Base-by-base conservation (phyloP, 1,140 invertebrate species). In the Trichoplusia ni region DNA sequence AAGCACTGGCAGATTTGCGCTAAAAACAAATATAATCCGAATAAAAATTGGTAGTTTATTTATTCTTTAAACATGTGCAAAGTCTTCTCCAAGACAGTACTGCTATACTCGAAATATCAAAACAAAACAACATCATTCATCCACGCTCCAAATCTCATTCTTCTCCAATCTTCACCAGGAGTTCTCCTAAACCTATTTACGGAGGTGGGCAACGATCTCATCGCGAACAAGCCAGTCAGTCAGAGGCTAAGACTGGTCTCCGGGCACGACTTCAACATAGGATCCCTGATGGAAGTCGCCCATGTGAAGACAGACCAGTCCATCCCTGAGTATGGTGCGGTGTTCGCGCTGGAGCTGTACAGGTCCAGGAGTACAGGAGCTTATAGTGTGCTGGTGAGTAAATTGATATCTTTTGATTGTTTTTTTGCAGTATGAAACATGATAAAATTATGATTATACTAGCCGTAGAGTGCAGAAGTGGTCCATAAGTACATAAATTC, bases 251-350 rank as follows among this genome's bases (percentile, higher is more conserved):
- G 71, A 0, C 64, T 85, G 56, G 80, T 74, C 64, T 87, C 86
- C 0, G 75, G 77, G 0, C 86, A 89, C 27, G 86, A 89, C 68
- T 89, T 85, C 73, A 89, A 89, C 65, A 77, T 89, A 4, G 86
- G 84, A 0, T 69, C 83, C 1, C 42, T 89, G 29, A 87, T 89
- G 82, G 81, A 82, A 9, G 86, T 80, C 0, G 73, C 82, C 21
- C 75, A 59, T 31, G 76, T 83, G 6, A 53, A 71, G 8, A 71
- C 61, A 2, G 77, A 82, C 25, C 67, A 84, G 25, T 65, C 67
- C 60, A 79, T 86, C 2, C 86, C 86, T 0, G 82, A 86, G 14
- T 89, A 89, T 14, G 84, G 84, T 0, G 71, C 86, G 1, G 54
- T 86, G 6, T 87, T 87, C 16, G 76, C 74, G 0, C 7, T 89